phyloP scores from a whole-genome alignment of 2,888 invertebrate species.

The Flexamia atlantica region DNA sequence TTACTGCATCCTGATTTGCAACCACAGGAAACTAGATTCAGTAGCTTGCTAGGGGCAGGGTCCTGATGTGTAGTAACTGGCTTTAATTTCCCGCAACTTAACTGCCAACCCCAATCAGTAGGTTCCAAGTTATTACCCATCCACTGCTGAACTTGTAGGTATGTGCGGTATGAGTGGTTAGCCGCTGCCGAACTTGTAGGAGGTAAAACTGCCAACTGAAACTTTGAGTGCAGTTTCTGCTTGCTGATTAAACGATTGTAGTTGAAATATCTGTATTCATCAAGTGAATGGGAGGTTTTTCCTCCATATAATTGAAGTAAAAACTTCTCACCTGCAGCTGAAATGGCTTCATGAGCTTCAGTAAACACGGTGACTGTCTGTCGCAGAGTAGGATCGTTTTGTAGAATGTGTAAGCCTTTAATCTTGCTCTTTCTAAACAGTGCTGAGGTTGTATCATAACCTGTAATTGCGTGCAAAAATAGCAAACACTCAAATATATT shows the following conservation, averaged over 20 bases:
- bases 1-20: constrained; percentile 7
- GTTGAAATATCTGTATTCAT: constrained; percentile 13
- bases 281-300: not conserved
- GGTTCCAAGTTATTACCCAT: constrained; percentile 14
- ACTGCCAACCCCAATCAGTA: constrained; percentile 31
- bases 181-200: not conserved
- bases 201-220: constrained; percentile 2
- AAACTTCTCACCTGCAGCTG: constrained; percentile 13
- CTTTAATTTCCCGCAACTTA: constrained; percentile 7
- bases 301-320: constrained; percentile 1
- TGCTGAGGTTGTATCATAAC: constrained; percentile 31
- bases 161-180: not conserved
- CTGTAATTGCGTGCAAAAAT: constrained; percentile 33
- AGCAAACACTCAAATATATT: not conserved
- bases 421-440: constrained; percentile 22
- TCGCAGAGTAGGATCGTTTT: not conserved
- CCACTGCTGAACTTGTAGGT: constrained; percentile 35
- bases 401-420: not conserved
- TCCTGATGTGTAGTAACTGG: constrained; percentile 11
- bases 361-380: not conserved
- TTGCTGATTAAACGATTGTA: constrained; percentile 3
- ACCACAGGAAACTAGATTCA: constrained; percentile 14
- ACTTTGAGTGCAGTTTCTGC: not conserved
- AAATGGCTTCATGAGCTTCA: not conserved
- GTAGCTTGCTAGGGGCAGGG: constrained; percentile 7